Percentiles rank a stretch among this genome's conserved stretches.
Evolutionary conservation across 2,888 invertebrate genomes (phyloP).

Genomic region (Graphium colonna): DNA sequence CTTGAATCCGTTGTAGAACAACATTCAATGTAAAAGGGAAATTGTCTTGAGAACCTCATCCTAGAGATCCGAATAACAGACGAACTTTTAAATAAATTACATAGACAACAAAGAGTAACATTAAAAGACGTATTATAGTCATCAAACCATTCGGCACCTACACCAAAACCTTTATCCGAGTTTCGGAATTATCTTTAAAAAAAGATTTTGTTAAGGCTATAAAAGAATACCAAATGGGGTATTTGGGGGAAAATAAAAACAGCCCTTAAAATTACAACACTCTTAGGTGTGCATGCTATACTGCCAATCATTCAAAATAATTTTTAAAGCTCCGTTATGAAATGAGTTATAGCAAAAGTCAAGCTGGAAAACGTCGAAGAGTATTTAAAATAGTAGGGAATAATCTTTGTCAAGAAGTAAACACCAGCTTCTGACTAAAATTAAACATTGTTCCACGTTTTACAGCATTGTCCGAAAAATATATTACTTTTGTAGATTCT

Average conservation of each 20-base stretch:
- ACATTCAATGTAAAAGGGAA: background rate
- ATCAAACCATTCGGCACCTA: background rate
- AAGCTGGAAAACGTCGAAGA: too few species aligned
- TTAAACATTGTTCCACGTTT: too few species aligned
- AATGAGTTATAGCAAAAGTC: too few species aligned
- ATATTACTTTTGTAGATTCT: constrained; percentile 17
- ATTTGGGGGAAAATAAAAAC: too few species aligned
- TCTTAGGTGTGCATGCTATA: background rate
- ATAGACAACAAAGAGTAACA: background rate
- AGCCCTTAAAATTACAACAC: too few species aligned
- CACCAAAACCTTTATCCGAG: background rate
- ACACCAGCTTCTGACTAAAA: too few species aligned
- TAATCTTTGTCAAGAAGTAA: too few species aligned
- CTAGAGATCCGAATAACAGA: background rate
- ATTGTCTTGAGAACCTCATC: background rate
- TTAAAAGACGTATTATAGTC: background rate
- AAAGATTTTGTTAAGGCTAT: background rate
- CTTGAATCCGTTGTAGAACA: background rate
- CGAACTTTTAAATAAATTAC: background rate
- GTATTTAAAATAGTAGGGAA: too few species aligned
- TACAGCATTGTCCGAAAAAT: constrained; percentile 9
- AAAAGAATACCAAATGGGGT: background rate
- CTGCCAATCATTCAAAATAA: background rate
- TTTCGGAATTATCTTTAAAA: background rate
- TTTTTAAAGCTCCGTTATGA: background rate